phyloP scores from a whole-genome alignment of 2,797 vertebrate species.

The Botia kubotai region DNA sequence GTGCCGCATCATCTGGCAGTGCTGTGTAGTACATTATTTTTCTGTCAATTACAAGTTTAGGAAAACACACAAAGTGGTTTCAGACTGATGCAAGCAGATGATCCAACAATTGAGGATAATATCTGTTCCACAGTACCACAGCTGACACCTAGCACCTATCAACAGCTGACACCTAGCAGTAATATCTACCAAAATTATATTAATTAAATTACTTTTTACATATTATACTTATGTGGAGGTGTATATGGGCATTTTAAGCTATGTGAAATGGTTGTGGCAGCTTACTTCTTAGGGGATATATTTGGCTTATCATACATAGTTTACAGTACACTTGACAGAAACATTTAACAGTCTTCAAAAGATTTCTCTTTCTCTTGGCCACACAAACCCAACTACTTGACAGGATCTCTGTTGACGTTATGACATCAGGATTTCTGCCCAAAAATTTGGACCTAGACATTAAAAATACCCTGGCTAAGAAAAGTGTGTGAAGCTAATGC shows the following conservation, averaged over 20 bases:
- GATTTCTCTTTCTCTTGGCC: neutral
- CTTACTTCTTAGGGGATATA: conserved; percentile 40
- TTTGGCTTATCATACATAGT: neutral
- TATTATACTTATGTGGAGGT: neutral
- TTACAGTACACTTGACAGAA: too few species aligned
- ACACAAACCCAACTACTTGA: neutral
- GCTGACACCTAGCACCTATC: conserved; percentile 4
- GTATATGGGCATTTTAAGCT: neutral
- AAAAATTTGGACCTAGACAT: conserved; percentile 9
- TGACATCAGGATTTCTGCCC: neutral
- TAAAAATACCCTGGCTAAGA: conserved; percentile 10
- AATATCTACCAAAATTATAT: conserved; percentile 1
- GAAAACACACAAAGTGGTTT: conserved; percentile 34
- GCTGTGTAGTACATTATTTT: conserved; percentile 41
- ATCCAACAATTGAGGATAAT: neutral
- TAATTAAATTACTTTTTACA: neutral
- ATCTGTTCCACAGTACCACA: neutral
- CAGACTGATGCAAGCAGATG: conserved; percentile 3
- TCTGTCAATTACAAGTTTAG: conserved; percentile 49
- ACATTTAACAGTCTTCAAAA: too few species aligned
- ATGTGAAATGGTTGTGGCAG: conserved; percentile 38
- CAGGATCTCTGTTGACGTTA: neutral
- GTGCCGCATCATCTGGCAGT: conserved; percentile 42
- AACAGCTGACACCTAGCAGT: conserved; percentile 4
- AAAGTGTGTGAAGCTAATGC: neutral